phyloP scores from a whole-genome alignment of 2,797 vertebrate species.

The Capromys pilorides region DNA sequence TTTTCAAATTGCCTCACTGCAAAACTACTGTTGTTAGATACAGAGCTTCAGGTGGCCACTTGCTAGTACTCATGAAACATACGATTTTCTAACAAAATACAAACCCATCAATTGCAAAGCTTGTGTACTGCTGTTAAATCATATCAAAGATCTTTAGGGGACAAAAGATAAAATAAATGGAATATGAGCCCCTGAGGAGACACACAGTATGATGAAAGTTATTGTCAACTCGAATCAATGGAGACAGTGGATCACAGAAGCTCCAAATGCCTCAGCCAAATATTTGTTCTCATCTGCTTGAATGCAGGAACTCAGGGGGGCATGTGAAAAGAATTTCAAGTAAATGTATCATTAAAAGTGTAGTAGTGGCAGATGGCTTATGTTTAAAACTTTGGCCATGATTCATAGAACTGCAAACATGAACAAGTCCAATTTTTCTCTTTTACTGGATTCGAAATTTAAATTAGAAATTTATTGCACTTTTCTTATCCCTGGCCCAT shows the following conservation, averaged over 20 bases:
- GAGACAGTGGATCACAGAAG: conserved; percentile 70
- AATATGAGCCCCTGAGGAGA: conserved; percentile 59
- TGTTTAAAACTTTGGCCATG: conserved; percentile 60
- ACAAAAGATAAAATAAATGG: conserved; percentile 54
- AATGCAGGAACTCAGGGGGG: conserved; percentile 64
- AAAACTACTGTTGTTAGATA: conserved; percentile 46
- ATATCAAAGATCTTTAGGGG: conserved; percentile 50
- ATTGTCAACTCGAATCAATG: conserved; percentile 70
- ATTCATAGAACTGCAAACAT: conserved; percentile 52
- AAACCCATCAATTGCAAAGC: conserved; percentile 28
- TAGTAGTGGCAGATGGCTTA: conserved; percentile 70
- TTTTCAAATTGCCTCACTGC: not conserved
- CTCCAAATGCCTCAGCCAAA: conserved; percentile 52
- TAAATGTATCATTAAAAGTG: conserved; percentile 66
- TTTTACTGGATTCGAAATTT: conserved; percentile 53
- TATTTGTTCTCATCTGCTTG: conserved; percentile 73
- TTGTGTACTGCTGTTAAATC: conserved; percentile 48
- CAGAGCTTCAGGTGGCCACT: conserved; percentile 36
- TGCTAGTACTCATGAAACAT: conserved; percentile 9
- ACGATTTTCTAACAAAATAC: conserved; percentile 46
- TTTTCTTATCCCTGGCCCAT: conserved; percentile 45
- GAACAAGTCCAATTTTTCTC: conserved; percentile 65
- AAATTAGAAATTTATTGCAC: conserved; percentile 63
- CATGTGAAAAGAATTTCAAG: conserved; percentile 67
- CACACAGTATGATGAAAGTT: conserved; percentile 50